Conservation (phyloP, 1,140 invertebrate genomes). For the Apis cerana region DNA sequence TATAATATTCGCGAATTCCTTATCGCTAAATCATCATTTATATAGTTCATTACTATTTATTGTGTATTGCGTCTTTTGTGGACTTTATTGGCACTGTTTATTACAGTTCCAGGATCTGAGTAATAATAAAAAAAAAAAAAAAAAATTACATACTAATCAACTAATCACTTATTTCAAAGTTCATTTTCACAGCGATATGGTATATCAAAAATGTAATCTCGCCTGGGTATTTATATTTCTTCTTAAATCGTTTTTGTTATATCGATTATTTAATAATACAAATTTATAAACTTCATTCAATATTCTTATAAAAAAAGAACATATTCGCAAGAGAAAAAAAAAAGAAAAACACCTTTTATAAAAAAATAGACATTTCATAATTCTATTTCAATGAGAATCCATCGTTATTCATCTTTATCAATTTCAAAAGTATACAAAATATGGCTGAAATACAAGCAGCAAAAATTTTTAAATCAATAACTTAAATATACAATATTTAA, state of each 20-base stretch:
- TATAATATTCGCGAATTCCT: background rate
- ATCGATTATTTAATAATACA: conserved; percentile 15
- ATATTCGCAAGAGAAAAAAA: background rate
- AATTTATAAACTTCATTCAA: background rate
- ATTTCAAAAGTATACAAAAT: conserved; percentile 2
- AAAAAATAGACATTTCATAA: background rate
- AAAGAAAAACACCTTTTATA: background rate
- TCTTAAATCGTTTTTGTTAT: background rate
- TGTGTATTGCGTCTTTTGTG: background rate
- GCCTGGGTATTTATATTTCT: background rate
- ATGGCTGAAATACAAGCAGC: background rate
- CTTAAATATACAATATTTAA: background rate
- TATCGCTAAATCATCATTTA: conserved; percentile 17
- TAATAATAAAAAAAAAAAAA: background rate
- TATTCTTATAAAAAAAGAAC: conserved; percentile 9
- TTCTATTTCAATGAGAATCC: background rate
- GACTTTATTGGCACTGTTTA: conserved; percentile 18
- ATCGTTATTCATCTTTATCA: background rate
- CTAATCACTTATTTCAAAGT: background rate
- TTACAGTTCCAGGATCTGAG: conserved; percentile 3
- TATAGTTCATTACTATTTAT: conserved; percentile 6
- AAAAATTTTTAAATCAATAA: background rate
- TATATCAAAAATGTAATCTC: background rate
- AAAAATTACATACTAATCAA: background rate
- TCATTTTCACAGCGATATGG: background rate